Evolutionary conservation across 1,140 invertebrate species (phyloP), one percentile per base, ranked within the genome.

Genomic region (Delia radicum): DNA sequence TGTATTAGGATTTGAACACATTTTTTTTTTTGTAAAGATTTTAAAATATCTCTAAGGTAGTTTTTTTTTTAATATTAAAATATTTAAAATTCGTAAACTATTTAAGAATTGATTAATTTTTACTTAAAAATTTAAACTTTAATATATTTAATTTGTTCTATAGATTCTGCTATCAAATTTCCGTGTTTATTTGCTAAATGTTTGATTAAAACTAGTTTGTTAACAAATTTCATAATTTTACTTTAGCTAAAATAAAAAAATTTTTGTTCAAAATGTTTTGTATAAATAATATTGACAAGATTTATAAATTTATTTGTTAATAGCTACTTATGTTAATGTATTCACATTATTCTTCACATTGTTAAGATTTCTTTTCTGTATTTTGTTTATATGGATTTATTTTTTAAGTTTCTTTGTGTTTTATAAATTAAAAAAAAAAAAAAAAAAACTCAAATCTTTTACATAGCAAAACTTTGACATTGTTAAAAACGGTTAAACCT

Each of bases 1-100:
- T 46, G 81, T 74, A 69, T 63, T 76, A 8, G 75, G 69, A 33
- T 55, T 76, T 33, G 61, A 73, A 46, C 75, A 76, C 48, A 76
- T 73, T 31, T 26, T 62, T 13, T 21, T 46, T 33, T 71, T 71
- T 2, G n/a, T 8, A 3, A 5, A 3, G 24, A 8, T 65, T 24
- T n/a, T n/a, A 3, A 12, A 7, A 65, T 28, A 21, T 48, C 24
- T 55, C 24, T 21, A 55, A 55, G 24, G 7, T 21, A 10, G 24
- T 55, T 55, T 21, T 21, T 18, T 18, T 5, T 55, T 21, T 21
- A 21, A 10, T 21, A 55, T 15, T 55, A 18, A 55, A 55, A 21
- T n/a, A 55, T 13, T 55, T 55, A n/a, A n/a, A 21, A 21, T 21
- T 21, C 2, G 48, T 65, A 5, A 65, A 28, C 61, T n/a, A 6